Evolutionary conservation across 1,140 invertebrate genomes (phyloP), one percentile per base, ranked within the genome.

Genomic region (Pseudomyrmex sp.): DNA sequence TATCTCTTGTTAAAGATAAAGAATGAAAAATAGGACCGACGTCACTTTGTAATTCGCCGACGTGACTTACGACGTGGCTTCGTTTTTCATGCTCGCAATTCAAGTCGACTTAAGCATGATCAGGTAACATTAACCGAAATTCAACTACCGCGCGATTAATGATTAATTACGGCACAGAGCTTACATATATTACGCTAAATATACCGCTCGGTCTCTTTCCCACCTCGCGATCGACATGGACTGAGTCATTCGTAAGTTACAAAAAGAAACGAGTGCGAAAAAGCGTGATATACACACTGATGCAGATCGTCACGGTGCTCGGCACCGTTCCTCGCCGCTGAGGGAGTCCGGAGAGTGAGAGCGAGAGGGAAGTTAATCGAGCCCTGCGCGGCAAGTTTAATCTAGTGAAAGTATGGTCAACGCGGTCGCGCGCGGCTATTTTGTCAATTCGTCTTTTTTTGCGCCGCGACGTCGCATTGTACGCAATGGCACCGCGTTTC

Each of bases 321-420:
- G 23, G 59, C 72, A 61, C 7, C 50, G 12, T 8, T 63, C n/a
- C 46, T 23, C 48, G 7, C 0, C 62, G 26, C 48, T 52, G 52
- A 52, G 12, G 52, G 26, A 10, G 20, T 7, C 9, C 52, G 13
- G 12, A 23, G 10, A 52, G 35, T 4, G 54, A 58, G 20, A 44
- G 54, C 35, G 54, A 59, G 44, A 56, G 26, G 23, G 69, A 62
- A 46, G 62, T 59, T 73, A 46, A 56, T 59, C 54, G 8, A 46
- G 23, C 20, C 44, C 66, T 26, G 15, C 23, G 58, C 65, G 72
- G 58, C 48, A 50, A 66, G 54, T 70, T 82, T 68, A 72, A 88
- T 83, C 23, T 73, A 72, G 84, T 85, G 87, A 89, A 89, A 89
- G 87, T 88, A 58, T 8, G 73, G 52, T 79, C 65, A 69, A 52